A percentile compares a stretch with the other conserved stretches of the same genome.
Evolutionary conservation across 2,797 vertebrate species (phyloP).

Genomic region (Neomorphus geoffroyi): DNA sequence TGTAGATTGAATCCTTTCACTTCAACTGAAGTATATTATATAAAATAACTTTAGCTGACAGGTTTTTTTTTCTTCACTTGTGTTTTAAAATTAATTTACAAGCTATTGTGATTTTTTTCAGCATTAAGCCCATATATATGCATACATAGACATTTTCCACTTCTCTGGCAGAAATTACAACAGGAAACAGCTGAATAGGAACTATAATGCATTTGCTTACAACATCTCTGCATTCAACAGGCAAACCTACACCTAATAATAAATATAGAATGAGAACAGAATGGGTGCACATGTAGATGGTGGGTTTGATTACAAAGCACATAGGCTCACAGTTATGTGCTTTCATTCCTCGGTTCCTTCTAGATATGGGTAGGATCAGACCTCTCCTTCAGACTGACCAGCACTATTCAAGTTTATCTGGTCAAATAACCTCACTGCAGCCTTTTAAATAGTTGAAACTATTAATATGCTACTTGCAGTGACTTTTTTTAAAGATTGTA

Average conservation of each 20-base stretch:
- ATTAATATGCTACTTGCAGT: background rate
- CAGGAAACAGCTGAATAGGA: background rate
- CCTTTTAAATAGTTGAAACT: background rate
- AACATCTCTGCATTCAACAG: background rate
- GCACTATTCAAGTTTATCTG: background rate
- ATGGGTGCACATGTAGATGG: background rate
- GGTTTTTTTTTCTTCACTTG: slow-evolving; percentile 16
- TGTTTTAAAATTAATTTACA: background rate
- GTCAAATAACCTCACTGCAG: background rate
- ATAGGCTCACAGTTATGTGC: background rate
- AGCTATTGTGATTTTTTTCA: background rate
- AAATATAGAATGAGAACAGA: background rate
- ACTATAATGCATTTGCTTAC: background rate
- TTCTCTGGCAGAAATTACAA: slow-evolving; percentile 3
- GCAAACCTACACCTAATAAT: background rate
- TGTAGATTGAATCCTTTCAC: slow-evolving; percentile 10
- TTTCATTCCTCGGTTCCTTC: background rate
- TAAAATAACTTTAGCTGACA: slow-evolving; percentile 5
- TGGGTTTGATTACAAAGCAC: background rate
- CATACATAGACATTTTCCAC: background rate
- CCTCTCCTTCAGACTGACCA: background rate
- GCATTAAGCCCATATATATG: background rate
- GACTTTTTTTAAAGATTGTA: background rate
- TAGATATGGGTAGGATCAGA: background rate
- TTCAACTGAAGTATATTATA: background rate